Evolutionary conservation across 2,888 invertebrate genomes (phyloP), one percentile per base, ranked within the genome.

Genomic region (Napeogenes inachia): DNA sequence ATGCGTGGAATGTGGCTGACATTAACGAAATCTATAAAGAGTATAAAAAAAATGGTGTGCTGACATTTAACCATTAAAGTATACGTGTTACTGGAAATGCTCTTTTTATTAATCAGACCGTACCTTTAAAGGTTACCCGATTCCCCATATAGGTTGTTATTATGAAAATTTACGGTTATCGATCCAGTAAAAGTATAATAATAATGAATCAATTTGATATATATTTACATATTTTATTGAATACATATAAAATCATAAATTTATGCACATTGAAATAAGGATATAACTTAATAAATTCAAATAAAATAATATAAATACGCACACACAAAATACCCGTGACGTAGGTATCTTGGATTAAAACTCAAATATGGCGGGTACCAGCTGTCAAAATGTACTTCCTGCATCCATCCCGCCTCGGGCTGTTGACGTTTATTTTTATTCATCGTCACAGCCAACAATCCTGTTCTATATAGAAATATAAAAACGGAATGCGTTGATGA

Each of bases 381-480:
- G 65, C 67, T 74, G 76, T 80, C 82, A 82, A 82, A 84, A 78
- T 78, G 78, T 78, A 79, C 85, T 89, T 89, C 89, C 89, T 87
- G 83, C 87, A 87, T 87, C 83, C 86, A 83, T 83, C 75, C 82
- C 80, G 76, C 78, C 78, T 73, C 75, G 71, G 73, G 70, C 65
- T 64, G 64, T 64, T 68, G 71, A 73, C 70, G 69, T 72, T 73
- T 76, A 76, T 73, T 70, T 67, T 73, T 76, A 69, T 74, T 76
- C 68, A 75, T 71, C 70, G 73, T 70, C 65, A 68, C 73, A 75
- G 75, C 73, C 70, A 72, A 73, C 70, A 69, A 73, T 76, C 75
- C 78, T 76, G 77, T 73, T 72, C 66, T 68, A 68, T 78, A 78
- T 71, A 79, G 62, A 69, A 65, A 80, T 88, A 89, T 89, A 89